These are phyloP conservation scores for Whitmania pigra DNA, from an alignment of 1,140 invertebrate genomes.

Conservation along the genomic window DNA sequence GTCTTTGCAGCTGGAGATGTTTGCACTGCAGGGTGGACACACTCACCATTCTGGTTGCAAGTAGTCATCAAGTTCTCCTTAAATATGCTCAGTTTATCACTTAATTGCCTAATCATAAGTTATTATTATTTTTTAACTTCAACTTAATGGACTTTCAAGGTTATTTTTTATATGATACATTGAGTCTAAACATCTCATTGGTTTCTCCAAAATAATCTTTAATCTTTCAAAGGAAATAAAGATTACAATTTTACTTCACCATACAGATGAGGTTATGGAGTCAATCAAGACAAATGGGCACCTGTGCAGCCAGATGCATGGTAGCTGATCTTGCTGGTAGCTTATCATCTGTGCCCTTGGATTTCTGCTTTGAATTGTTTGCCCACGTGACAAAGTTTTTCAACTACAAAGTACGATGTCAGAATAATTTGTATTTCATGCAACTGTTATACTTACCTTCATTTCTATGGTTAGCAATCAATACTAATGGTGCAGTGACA, in stretches of 20 bases:
- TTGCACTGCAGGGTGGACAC: slow-evolving; percentile 64
- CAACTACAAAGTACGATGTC: slow-evolving; percentile 64
- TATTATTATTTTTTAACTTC: too few species aligned
- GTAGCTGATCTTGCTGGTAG: slow-evolving; percentile 45
- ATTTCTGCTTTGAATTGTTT: slow-evolving; percentile 94
- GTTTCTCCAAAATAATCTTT: too few species aligned
- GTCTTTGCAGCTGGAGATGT: slow-evolving; percentile 91
- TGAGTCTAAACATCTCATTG: too few species aligned
- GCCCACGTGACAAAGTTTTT: slow-evolving; percentile 90
- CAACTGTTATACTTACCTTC: slow-evolving; percentile 12
- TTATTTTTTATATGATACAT: too few species aligned
- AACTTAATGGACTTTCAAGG: too few species aligned
- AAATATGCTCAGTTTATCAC: too few species aligned
- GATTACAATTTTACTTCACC: too few species aligned
- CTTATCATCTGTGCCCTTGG: slow-evolving; percentile 51
- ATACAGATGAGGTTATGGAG: slow-evolving; percentile 84
- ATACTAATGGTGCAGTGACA: background rate
- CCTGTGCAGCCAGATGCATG: slow-evolving; percentile 83
- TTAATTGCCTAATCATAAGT: too few species aligned
- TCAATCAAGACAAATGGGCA: slow-evolving; percentile 92
- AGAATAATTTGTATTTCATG: background rate
- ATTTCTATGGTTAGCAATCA: background rate
- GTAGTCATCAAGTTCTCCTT: slow-evolving; percentile 29
- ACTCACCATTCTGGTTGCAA: slow-evolving; percentile 73
- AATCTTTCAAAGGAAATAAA: too few species aligned